Evolutionary conservation across 2,113 vertebrate species (phyloP).

Genomic region (Isichthys henryi): DNA sequence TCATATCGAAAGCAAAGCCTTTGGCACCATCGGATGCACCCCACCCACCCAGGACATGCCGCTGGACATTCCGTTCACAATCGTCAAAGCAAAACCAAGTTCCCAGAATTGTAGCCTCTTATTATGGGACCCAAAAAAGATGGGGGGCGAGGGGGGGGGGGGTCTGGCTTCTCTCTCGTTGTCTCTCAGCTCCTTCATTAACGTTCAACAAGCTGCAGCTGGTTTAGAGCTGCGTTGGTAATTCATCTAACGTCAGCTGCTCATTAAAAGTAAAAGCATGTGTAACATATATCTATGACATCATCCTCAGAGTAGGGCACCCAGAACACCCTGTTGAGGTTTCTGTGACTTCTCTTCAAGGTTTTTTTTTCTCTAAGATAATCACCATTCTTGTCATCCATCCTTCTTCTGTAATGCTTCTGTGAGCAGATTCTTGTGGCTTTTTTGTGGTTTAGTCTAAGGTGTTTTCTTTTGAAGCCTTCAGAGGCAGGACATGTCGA

Average conservation of each 20-base stretch:
- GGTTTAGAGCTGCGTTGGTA: neutral
- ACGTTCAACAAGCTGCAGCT: neutral
- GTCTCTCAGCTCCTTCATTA: neutral
- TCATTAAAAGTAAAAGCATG: neutral
- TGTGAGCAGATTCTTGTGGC: neutral
- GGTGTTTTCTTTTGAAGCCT: neutral
- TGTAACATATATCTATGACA: neutral
- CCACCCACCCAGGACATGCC: neutral
- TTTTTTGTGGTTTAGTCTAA: too few relatives aligned
- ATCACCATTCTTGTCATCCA: neutral
- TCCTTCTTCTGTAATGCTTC: neutral
- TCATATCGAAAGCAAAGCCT: neutral
- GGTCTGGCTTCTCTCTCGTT: neutral
- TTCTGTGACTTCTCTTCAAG: neutral
- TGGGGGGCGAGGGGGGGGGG: neutral
- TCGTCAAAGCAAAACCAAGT: neutral
- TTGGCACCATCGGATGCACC: neutral
- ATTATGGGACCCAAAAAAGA: neutral
- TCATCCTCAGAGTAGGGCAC: neutral
- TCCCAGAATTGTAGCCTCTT: neutral
- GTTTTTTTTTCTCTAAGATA: neutral
- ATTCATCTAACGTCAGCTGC: neutral
- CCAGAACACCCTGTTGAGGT: neutral
- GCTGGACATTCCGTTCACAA: neutral
- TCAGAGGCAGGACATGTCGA: neutral